Base-by-base conservation (phyloP, 2,888 invertebrate species). In the Octonoba sinensis region DNA sequence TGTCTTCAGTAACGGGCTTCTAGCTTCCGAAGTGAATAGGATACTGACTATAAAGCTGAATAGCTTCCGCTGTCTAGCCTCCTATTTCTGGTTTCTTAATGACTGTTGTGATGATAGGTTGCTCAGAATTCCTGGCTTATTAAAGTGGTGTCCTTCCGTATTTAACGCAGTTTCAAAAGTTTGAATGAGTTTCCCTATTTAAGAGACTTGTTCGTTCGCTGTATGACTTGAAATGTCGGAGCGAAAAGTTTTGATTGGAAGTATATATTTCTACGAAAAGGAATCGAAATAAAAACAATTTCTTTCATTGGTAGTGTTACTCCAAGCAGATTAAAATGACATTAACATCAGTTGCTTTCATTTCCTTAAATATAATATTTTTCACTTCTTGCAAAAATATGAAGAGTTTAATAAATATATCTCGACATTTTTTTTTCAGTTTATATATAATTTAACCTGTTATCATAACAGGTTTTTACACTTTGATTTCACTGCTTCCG, bases 91-190 rank as follows among this genome's bases (percentile, higher is more conserved):
- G 22, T 51, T 73, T 56, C 62, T 67, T 67, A 81, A 81, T 81
- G 60, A 66, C 66, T 59, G 59, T 44, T 36, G 36, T 51, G 22
- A 20, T 62, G 69, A 69, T 73, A 57, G 27, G 36, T 62, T 20
- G 67, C 22, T 56, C 18, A 69, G 67, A 79, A 57, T 81, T 65
- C 62, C 51, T 16, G n/a, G 66, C 72, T 79, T 79, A 79, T 79
- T 72, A 79, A 72, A 72, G 72, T 66, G 78, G 57, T 65, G 77
- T 44, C 65, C 64, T 77, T 77, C 77, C 77, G 67, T 79, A 67
- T 66, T 79, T 72, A 79, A 81, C 56, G 79, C 56, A 56, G 49
- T 81, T 81, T 81, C 73, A 13, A 69, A 73, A 81, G 69, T 78
- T 79, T 56, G 62, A 64, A 73, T 73, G 79, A 81, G 73, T 81